Base-by-base conservation (phyloP, 2,888 invertebrate species). In the Adineta ricciae region DNA sequence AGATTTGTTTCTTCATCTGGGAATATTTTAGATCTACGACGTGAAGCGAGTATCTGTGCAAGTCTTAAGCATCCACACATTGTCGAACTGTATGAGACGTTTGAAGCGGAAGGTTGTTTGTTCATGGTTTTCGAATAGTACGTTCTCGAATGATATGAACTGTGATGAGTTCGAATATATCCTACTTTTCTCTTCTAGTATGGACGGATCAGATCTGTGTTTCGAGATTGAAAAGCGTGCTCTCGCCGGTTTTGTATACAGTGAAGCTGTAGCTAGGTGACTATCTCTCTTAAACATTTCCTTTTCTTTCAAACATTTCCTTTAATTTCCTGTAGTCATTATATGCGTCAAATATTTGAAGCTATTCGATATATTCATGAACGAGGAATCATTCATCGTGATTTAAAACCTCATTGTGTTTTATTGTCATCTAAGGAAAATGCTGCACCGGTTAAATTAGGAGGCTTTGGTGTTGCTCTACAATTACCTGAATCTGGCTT, bases 121-220 rank as follows among this genome's bases (percentile, higher is more conserved):
- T 98, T 97, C 91, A 97, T 98, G 97, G 97, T 98, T 87, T 98
- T 97, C 92, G 97, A 97, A 93, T 96, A 95, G 97, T 97, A 93
- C 95, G 96, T 95, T 46, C 8, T 46, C 11, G 5, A 46, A 46
- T 46, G 11, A 46, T 8, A 46, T 11, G 5, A 46, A 46, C n/a
- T n/a, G n/a, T n/a, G n/a, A n/a, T n/a, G n/a, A n/a, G n/a, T n/a
- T n/a, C n/a, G n/a, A n/a, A n/a, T n/a, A n/a, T n/a, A n/a, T n/a
- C n/a, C n/a, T n/a, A n/a, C n/a, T 87, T 84, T 87, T 87, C 93
- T 93, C 88, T 87, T 87, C 36, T 93, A 96, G 97, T 91, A 96
- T 97, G 95, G 97, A 98, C 91, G 99, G 99, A 83, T 95, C 96
- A 83, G 99, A 99, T 91, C 93, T 99, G 88, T 98, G 97, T 91